Base-by-base conservation (phyloP, 2,888 invertebrate species). In the Drosophila flavopinicola region DNA sequence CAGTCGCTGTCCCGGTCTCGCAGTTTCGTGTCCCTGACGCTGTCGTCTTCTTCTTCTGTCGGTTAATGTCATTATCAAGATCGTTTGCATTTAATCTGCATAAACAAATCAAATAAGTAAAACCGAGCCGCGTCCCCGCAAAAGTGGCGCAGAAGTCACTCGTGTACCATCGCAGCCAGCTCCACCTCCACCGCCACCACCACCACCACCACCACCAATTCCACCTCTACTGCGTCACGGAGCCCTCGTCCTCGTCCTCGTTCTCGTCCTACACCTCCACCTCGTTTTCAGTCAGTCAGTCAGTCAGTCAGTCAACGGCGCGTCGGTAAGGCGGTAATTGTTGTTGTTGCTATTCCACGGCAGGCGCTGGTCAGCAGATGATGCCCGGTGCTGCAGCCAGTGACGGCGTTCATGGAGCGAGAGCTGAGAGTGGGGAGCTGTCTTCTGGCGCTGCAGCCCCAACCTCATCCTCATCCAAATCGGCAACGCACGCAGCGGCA, bases 41-140 rank as follows among this genome's bases (percentile, higher is more conserved):
- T 82, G 73, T 64, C 56, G 73, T 72, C 74, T 73, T 73, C 84
- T 52, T 75, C 87, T 79, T 85, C 87, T 80, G 88, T 87, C 88
- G 86, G 87, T 88, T 88, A 88, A 88, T 88, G 88, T 88, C 88
- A 88, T 88, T 88, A 88, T 88, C 88, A 88, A 89, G 88, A 88
- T 88, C 89, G 85, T 87, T 88, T 85, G 89, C 88, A 84, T 88
- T 88, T 89, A 88, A 88, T 88, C 88, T 87, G 82, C 82, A 87
- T 87, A 88, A 86, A 88, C 85, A 88, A 87, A 88, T 78, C 78
- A 89, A 88, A 85, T 86, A 80, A 83, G 87, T 76, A 71, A 72
- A 70, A 69, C 71, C 73, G 45, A 64, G 69, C 33, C 52, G 71
- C 51, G 49, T 67, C 47, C 64, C 53, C 67, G 70, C 63, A 84